These are phyloP conservation scores for Clarias macrocephalus DNA, from an alignment of 2,113 vertebrate species.

Conservation along the genomic window DNA sequence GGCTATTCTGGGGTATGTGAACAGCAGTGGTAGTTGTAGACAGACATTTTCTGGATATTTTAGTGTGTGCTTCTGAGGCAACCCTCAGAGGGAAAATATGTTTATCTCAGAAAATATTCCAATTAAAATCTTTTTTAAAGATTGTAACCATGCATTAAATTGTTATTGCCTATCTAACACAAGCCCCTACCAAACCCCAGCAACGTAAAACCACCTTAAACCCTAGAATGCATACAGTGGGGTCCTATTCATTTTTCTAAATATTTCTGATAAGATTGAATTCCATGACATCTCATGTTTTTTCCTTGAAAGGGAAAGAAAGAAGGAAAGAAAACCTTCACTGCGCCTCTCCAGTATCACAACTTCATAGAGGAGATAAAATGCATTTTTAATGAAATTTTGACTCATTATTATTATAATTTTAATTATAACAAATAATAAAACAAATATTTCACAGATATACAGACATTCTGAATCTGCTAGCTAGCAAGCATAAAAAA, in stretches of 20 bases:
- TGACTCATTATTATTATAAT: no score
- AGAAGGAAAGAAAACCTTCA: no score
- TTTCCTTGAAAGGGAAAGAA: not conserved
- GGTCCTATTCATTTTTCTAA: not conserved
- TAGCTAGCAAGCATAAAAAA: no score
- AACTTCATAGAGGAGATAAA: no score
- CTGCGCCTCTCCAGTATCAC: no score
- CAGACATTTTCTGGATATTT: not conserved
- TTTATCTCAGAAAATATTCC: not conserved
- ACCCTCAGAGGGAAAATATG: not conserved
- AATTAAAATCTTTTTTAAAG: not conserved
- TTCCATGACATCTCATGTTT: not conserved
- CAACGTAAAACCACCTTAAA: not conserved
- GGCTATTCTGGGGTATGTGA: slow-evolving; percentile 43
- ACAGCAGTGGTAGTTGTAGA: not conserved
- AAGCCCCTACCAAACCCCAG: not conserved
- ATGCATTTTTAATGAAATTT: no score
- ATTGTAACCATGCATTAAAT: not conserved
- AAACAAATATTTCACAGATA: no score
- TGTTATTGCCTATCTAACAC: not conserved
- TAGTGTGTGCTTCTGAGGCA: not conserved
- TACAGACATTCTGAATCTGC: no score
- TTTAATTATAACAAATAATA: no score
- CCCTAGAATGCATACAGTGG: not conserved
- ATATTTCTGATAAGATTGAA: not conserved